A percentile compares a stretch with the other conserved stretches of the same genome.
Evolutionary conservation across 2,113 vertebrate species (phyloP).

Genomic region (Tursiops truncatus): DNA sequence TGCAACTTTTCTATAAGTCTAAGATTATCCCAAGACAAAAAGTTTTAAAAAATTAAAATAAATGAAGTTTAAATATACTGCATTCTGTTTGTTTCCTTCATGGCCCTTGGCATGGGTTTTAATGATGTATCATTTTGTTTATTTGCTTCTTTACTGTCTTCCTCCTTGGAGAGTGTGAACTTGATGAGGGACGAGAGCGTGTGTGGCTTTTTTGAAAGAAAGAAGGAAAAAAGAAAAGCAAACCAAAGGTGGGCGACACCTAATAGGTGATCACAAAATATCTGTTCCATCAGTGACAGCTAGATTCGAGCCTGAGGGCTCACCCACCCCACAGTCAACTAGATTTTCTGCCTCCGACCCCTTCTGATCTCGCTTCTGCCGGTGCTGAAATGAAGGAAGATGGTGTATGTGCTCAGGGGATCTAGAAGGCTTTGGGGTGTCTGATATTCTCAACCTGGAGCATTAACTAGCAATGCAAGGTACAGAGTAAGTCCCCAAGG

Average conservation of each 20-base stretch:
- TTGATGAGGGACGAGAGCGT: neutral
- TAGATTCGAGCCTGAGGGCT: neutral
- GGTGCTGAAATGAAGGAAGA: neutral
- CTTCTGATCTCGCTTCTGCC: neutral
- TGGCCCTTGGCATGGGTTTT: neutral
- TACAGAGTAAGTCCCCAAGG: neutral
- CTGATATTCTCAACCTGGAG: neutral
- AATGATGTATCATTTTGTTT: neutral
- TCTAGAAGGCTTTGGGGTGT: neutral
- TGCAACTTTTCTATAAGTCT: neutral
- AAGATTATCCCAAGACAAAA: neutral
- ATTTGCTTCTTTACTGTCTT: neutral
- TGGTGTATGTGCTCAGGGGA: neutral
- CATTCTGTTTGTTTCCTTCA: neutral
- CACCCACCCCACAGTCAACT: neutral
- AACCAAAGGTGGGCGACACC: neutral
- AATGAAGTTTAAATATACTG: neutral
- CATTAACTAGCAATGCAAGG: neutral
- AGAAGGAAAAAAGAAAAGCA: neutral
- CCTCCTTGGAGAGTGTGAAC: neutral
- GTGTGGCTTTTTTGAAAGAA: neutral
- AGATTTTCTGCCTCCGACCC: neutral
- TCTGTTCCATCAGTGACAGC: neutral
- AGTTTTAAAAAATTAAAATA: neutral
- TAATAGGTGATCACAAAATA: neutral